phyloP scores from a whole-genome alignment of 1,140 invertebrate genomes.

The Eriosoma lanigerum region DNA sequence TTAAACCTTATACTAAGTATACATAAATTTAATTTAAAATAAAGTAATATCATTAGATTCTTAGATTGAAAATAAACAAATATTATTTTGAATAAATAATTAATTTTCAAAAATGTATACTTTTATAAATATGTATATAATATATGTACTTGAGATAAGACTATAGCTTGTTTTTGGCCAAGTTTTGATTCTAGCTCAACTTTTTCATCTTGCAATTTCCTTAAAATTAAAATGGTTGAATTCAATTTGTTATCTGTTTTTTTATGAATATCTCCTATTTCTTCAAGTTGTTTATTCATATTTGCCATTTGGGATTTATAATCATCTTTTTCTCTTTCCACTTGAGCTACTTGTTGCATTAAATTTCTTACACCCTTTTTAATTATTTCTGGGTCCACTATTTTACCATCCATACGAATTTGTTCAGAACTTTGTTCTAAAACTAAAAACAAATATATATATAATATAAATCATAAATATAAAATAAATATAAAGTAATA shows the following conservation, averaged over 20 bases:
- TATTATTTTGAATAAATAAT: too few relatives aligned
- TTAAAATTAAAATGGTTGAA: slow-evolving; percentile 65
- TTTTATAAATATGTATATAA: too few relatives aligned
- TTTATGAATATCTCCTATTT: slow-evolving; percentile 68
- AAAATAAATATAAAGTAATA: neutral
- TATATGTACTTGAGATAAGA: slow-evolving; percentile 64
- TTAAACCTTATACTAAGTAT: too few relatives aligned
- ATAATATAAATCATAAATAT: neutral
- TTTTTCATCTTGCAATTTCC: slow-evolving; percentile 75
- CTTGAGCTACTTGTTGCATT: slow-evolving; percentile 85
- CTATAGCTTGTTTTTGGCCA: slow-evolving; percentile 70
- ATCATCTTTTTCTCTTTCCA: slow-evolving; percentile 85
- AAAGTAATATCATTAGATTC: too few relatives aligned
- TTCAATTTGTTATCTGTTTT: slow-evolving; percentile 72
- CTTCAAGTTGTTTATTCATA: slow-evolving; percentile 72
- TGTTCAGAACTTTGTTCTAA: slow-evolving; percentile 27
- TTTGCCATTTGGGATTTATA: slow-evolving; percentile 69
- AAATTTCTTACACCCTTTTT: slow-evolving; percentile 81
- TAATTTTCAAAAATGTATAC: too few relatives aligned
- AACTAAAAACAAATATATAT: neutral
- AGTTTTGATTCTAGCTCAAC: slow-evolving; percentile 69
- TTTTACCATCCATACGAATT: slow-evolving; percentile 36
- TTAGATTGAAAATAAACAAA: too few relatives aligned
- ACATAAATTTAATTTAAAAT: too few relatives aligned
- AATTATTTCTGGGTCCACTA: slow-evolving; percentile 79